Conservation (phyloP, 2,888 invertebrate species). For the Danaus chrysippus region DNA sequence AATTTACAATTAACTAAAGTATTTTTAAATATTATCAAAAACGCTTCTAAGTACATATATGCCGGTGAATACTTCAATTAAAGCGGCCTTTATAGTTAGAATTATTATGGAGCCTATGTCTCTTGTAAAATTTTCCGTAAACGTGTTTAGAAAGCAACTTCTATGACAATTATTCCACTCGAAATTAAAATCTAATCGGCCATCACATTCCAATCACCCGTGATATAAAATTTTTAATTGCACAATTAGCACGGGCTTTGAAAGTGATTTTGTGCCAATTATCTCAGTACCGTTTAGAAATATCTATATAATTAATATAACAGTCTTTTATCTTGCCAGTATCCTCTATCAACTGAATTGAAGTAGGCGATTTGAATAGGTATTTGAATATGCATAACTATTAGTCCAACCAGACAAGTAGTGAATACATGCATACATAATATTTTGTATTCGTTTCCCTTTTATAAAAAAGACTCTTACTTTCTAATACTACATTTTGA, state of each 20-base stretch:
- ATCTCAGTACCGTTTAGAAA: not conserved
- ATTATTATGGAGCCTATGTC: not conserved
- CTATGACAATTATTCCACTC: conserved; percentile 18
- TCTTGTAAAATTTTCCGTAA: conserved; percentile 3
- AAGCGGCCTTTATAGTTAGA: too few species aligned
- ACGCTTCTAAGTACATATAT: too few species aligned
- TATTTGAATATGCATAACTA: too few species aligned
- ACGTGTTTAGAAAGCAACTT: conserved; percentile 28
- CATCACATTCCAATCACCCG: conserved; percentile 18
- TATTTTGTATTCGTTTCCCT: too few species aligned
- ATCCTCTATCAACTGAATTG: not conserved
- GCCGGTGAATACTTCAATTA: too few species aligned
- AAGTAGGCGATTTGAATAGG: too few species aligned
- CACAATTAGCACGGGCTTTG: conserved; percentile 16
- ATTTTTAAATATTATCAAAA: not conserved
- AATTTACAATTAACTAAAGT: not conserved
- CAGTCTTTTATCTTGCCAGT: not conserved
- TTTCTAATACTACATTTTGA: too few species aligned
- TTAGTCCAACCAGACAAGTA: too few species aligned
- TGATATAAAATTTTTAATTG: conserved; percentile 18
- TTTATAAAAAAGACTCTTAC: too few species aligned
- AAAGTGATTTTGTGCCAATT: conserved; percentile 27
- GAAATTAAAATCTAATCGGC: conserved; percentile 25
- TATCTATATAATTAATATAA: conserved; percentile 4
- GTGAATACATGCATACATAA: too few species aligned